Evolutionary conservation across 2,888 invertebrate genomes (phyloP).

Genomic region (Sinelater perroti): DNA sequence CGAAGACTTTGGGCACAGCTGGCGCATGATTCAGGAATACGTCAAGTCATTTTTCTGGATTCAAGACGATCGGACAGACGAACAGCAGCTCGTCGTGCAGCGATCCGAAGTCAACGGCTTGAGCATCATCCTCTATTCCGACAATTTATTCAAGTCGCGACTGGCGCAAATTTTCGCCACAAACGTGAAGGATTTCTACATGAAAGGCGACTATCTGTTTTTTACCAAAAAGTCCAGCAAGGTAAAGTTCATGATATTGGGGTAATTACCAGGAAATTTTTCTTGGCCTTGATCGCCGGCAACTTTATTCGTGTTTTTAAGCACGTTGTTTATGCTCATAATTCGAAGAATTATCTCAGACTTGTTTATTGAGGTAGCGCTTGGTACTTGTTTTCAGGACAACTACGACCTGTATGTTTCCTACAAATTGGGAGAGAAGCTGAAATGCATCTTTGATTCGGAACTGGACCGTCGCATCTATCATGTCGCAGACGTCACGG

Average conservation of each 20-base stretch:
- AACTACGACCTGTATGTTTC: conserved; percentile 78
- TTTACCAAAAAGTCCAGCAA: conserved; percentile 73
- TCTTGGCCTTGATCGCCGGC: no score
- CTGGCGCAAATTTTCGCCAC: conserved; percentile 55
- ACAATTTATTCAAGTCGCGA: conserved; percentile 48
- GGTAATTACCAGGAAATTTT: background rate
- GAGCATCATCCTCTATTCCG: conserved; percentile 63
- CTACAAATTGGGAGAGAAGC: conserved; percentile 75
- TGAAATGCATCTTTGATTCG: conserved; percentile 78
- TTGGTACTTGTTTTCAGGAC: no score
- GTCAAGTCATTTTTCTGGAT: conserved; percentile 85
- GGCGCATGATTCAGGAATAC: conserved; percentile 73
- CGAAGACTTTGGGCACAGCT: conserved; percentile 76
- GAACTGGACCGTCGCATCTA: conserved; percentile 73
- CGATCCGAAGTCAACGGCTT: conserved; percentile 70
- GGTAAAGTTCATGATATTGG: conserved; percentile 61
- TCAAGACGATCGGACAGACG: conserved; percentile 57
- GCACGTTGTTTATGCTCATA: no score
- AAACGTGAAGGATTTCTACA: conserved; percentile 82
- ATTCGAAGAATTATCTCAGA: no score
- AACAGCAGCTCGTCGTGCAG: conserved; percentile 71
- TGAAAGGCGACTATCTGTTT: conserved; percentile 86
- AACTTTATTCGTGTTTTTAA: no score
- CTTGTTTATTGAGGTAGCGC: no score
- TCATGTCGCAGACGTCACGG: conserved; percentile 85